These are phyloP conservation scores for Lepidochrysops patricia DNA, from an alignment of 2,888 invertebrate species.

Conservation along the genomic window DNA sequence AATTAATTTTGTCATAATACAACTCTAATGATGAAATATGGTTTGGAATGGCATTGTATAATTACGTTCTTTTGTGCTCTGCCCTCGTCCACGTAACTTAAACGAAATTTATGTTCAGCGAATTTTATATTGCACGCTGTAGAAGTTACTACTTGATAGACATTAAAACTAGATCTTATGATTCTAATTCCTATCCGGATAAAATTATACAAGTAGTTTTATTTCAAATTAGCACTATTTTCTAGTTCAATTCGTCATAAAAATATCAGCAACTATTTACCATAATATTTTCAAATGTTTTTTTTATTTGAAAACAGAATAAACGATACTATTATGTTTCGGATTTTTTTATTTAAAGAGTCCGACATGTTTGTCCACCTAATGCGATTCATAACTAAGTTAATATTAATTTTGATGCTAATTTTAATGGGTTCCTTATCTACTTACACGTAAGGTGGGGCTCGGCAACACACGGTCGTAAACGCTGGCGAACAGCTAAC, in stretches of 20 bases:
- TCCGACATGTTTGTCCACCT: not conserved
- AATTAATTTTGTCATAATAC: slow-evolving; percentile 61
- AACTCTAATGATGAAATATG: slow-evolving; percentile 13
- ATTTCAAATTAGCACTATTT: too few species aligned
- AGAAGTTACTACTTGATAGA: not conserved
- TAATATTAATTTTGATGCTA: slow-evolving; percentile 4
- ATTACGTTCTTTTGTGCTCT: slow-evolving; percentile 7
- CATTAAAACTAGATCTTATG: too few species aligned
- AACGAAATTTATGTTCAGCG: not conserved
- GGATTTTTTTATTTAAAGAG: not conserved
- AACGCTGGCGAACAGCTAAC: slow-evolving; percentile 27
- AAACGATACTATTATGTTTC: not conserved
- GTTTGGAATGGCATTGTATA: slow-evolving; percentile 9
- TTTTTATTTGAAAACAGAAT: not conserved
- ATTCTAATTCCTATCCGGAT: too few species aligned
- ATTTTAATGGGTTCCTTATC: slow-evolving; percentile 3
- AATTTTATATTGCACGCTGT: not conserved
- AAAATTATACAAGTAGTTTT: too few species aligned
- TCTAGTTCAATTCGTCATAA: too few species aligned
- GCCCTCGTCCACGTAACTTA: not conserved
- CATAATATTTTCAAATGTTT: not conserved
- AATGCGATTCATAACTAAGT: slow-evolving; percentile 1
- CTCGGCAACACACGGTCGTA: slow-evolving; percentile 36
- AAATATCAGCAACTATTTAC: too few species aligned
- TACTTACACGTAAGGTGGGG: slow-evolving; percentile 18